A percentile compares a stretch with the other conserved stretches of the same genome.
Evolutionary conservation across 2,888 invertebrate genomes (phyloP).

Genomic region (Archips crataeganus): DNA sequence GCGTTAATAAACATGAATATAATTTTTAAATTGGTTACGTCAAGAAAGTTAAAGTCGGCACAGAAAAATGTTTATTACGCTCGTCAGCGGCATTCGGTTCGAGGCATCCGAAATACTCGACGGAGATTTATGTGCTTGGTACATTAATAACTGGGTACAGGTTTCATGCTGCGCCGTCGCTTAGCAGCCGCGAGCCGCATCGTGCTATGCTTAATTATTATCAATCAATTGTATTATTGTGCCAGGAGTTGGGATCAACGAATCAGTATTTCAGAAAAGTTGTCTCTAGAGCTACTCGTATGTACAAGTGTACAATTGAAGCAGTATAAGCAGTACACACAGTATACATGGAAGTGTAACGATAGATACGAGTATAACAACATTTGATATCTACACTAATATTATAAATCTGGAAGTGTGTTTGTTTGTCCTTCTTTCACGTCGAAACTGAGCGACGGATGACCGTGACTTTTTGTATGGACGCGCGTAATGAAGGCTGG

Average conservation of each 20-base stretch:
- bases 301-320: no score
- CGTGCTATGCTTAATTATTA: background rate
- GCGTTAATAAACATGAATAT: constrained; percentile 67
- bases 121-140: constrained; percentile 26
- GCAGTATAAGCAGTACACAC: no score
- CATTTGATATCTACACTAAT: no score
- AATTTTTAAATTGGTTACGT: constrained; percentile 64
- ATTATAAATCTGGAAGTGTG: no score
- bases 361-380: no score
- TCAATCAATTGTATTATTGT: background rate
- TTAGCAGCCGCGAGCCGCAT: background rate
- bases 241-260: background rate
- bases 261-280: background rate
- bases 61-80: constrained; percentile 51
- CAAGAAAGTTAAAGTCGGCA: constrained; percentile 51
- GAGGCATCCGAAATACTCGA: constrained; percentile 31
- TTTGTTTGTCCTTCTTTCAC: no score
- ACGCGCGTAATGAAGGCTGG: no score
- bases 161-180: background rate
- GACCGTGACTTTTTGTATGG: no score
- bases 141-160: constrained; percentile 19
- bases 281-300: background rate
- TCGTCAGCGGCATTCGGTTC: constrained; percentile 18
- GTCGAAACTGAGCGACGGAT: no score
- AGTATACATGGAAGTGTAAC: no score